phyloP scores from a whole-genome alignment of 2,113 vertebrate species.

The Narcine bancroftii region DNA sequence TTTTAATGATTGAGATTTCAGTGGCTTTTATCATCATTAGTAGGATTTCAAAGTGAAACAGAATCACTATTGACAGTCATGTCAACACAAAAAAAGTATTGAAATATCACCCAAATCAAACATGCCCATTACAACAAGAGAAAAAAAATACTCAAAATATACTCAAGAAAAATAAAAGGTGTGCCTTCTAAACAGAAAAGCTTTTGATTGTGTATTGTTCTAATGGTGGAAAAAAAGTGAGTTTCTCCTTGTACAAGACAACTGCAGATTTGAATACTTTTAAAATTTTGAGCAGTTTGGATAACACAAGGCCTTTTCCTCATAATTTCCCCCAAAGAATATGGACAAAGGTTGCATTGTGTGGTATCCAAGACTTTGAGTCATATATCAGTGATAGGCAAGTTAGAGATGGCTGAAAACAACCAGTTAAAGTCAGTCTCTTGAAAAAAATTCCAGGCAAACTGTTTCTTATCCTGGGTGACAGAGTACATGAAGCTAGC shows the following conservation, averaged over 20 bases:
- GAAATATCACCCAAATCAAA: slow-evolving; percentile 31
- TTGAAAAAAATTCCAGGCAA: slow-evolving; percentile 45
- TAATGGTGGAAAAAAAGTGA: neutral
- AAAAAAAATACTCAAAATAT: slow-evolving; percentile 10
- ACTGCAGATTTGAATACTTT: slow-evolving; percentile 1
- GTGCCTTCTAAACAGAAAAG: neutral
- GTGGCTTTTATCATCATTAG: neutral
- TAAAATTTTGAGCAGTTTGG: slow-evolving; percentile 18
- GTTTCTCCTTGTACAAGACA: slow-evolving; percentile 1
- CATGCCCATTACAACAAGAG: neutral
- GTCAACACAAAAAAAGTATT: slow-evolving; percentile 29
- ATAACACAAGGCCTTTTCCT: slow-evolving; percentile 11
- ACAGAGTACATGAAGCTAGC: slow-evolving; percentile 54
- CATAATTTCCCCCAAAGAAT: neutral
- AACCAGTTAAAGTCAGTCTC: slow-evolving; percentile 12
- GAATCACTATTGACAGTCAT: slow-evolving; percentile 10
- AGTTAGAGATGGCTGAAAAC: slow-evolving; percentile 30
- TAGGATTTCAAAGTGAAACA: neutral
- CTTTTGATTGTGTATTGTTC: neutral
- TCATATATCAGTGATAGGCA: slow-evolving; percentile 28
- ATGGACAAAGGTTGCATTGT: slow-evolving; percentile 13
- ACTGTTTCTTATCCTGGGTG: slow-evolving; percentile 54
- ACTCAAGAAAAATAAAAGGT: neutral
- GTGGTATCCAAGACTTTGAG: neutral
- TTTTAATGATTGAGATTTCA: slow-evolving; percentile 14